These are phyloP conservation scores for Todiramphus saurophagus DNA, from an alignment of 2,113 vertebrate genomes.

Conservation along the genomic window DNA sequence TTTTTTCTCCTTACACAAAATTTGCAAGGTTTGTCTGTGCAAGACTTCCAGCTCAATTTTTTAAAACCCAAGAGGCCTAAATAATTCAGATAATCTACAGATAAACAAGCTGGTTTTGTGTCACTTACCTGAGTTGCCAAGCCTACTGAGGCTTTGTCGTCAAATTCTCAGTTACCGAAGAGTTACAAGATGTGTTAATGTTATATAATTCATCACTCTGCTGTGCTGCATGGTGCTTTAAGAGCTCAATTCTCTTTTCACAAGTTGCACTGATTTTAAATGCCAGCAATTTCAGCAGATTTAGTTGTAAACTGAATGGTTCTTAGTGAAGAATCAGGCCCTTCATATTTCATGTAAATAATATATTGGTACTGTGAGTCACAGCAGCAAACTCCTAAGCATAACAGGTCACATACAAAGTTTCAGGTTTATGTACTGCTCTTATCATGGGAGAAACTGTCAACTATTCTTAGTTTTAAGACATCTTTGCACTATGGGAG, in stretches of 20 bases:
- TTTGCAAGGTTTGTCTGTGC: background rate
- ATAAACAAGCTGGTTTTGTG: constrained; percentile 48
- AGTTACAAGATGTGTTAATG: constrained; percentile 47
- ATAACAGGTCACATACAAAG: background rate
- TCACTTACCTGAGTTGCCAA: constrained; percentile 31
- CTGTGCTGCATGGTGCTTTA: background rate
- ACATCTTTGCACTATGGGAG: background rate
- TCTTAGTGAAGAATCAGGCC: background rate
- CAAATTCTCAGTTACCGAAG: constrained; percentile 38
- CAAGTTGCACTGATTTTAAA: background rate
- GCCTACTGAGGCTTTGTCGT: constrained; percentile 37
- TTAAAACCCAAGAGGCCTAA: constrained; percentile 35
- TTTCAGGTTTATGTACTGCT: background rate
- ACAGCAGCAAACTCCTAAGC: background rate
- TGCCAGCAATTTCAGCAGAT: background rate
- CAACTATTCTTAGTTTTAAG: background rate
- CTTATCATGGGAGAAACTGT: background rate
- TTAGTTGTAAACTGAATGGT: background rate
- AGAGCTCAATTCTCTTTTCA: background rate
- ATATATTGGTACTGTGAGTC: background rate
- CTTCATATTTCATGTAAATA: background rate
- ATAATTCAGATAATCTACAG: constrained; percentile 50
- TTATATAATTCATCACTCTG: constrained; percentile 34
- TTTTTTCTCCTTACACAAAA: constrained; percentile 7
- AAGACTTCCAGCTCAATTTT: constrained; percentile 40